A percentile compares a stretch with the other conserved stretches of the same genome.
Conservation (phyloP, 1,140 invertebrate species). For the Agrilus planipennis region DNA sequence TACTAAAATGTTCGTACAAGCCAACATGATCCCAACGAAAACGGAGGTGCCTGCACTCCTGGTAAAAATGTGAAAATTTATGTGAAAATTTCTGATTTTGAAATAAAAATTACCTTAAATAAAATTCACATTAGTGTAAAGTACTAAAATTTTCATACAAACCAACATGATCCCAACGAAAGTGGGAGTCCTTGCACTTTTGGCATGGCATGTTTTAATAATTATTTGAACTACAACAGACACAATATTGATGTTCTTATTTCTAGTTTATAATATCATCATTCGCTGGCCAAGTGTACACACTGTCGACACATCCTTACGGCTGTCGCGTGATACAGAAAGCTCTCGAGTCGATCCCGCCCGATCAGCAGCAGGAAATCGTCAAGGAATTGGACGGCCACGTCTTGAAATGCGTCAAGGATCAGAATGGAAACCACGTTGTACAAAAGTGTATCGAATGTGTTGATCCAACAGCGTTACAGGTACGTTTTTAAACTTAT, state of each 20-base stretch:
- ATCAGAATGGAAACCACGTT: slow-evolving; percentile 98
- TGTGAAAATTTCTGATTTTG: too few species aligned
- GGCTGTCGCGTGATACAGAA: slow-evolving; percentile 99
- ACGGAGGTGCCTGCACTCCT: too few species aligned
- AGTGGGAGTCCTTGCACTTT: slow-evolving; percentile 99
- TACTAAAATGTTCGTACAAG: too few species aligned
- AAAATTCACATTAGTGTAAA: slow-evolving; percentile 87
- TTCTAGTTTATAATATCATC: too few species aligned
- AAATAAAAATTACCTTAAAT: too few species aligned
- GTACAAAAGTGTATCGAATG: slow-evolving; percentile 99
- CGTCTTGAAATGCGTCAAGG: slow-evolving; percentile 98
- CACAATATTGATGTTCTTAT: too few species aligned
- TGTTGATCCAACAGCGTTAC: slow-evolving; percentile 88
- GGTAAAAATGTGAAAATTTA: too few species aligned
- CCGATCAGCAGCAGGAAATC: slow-evolving; percentile 96
- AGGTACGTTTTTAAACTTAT: slow-evolving; percentile 38
- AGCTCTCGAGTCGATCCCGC: slow-evolving; percentile 94
- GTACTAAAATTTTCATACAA: slow-evolving; percentile 97
- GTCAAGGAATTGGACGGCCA: slow-evolving; percentile 95
- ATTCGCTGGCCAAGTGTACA: slow-evolving; percentile 89
- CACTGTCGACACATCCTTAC: slow-evolving; percentile 97
- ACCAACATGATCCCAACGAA: slow-evolving; percentile 99
- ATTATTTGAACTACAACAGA: slow-evolving; percentile 87
- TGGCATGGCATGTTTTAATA: slow-evolving; percentile 95
- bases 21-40: too few species aligned